Conservation (phyloP, 2,113 vertebrate species). For the Antennarius striatus region DNA sequence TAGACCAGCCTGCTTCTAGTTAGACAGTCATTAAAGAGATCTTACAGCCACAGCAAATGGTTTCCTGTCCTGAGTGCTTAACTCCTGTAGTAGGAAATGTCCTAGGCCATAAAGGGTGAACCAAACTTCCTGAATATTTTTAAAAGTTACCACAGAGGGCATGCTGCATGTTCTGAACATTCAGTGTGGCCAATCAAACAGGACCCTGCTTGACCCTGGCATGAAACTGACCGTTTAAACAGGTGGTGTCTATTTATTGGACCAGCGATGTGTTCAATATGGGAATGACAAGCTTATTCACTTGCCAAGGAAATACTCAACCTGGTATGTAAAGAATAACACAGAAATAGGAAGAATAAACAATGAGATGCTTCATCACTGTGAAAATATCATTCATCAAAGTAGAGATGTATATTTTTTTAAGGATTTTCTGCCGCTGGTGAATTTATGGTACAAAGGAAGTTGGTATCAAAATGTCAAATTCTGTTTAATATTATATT, state of each 20-base stretch:
- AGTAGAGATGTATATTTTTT: slow-evolving; percentile 24
- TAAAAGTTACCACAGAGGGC: slow-evolving; percentile 86
- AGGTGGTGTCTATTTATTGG: slow-evolving; percentile 83
- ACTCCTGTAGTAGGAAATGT: slow-evolving; percentile 94
- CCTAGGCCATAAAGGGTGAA: slow-evolving; percentile 86
- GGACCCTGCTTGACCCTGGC: slow-evolving; percentile 76
- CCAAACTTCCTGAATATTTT: slow-evolving; percentile 92
- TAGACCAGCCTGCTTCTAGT: slow-evolving; percentile 96
- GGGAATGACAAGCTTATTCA: slow-evolving; percentile 67
- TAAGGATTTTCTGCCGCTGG: slow-evolving; percentile 6
- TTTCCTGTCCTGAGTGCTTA: slow-evolving; percentile 98
- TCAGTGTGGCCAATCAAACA: slow-evolving; percentile 78
- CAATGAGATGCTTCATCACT: slow-evolving; percentile 44
- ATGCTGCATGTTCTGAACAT: slow-evolving; percentile 69
- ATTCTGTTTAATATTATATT: slow-evolving; percentile 1
- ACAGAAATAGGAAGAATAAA: slow-evolving; percentile 58
- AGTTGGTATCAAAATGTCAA: not conserved
- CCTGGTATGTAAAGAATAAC: slow-evolving; percentile 58
- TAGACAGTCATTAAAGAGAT: slow-evolving; percentile 99
- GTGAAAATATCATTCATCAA: slow-evolving; percentile 70
- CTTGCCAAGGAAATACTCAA: slow-evolving; percentile 50
- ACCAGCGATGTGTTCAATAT: slow-evolving; percentile 56
- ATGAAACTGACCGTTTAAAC: slow-evolving; percentile 78
- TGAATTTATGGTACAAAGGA: not conserved
- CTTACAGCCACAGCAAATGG: slow-evolving; percentile 94